Evolutionary conservation across 2,797 vertebrate species (phyloP).

Genomic region (Sphenopsis melanotis): DNA sequence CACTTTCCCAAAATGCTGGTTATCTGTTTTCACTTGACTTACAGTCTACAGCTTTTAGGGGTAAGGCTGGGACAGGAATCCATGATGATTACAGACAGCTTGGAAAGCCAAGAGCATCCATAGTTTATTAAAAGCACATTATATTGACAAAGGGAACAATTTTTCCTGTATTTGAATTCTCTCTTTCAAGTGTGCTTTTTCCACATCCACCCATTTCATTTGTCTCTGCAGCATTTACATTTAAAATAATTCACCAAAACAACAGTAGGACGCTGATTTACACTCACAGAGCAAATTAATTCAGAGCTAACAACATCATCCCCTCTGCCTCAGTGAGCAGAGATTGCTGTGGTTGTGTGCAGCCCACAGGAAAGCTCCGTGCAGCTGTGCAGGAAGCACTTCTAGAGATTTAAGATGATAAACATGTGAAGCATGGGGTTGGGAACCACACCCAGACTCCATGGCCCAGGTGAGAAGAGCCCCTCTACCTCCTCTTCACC

Average conservation of each 20-base stretch:
- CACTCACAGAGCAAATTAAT: constrained; percentile 61
- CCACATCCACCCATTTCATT: neutral
- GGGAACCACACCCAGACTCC: neutral
- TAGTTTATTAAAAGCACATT: constrained; percentile 1
- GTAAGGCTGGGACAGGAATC: neutral
- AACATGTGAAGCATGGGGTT: neutral
- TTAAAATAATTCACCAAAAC: constrained; percentile 27
- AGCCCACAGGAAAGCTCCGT: neutral
- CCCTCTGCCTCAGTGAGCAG: constrained; percentile 26
- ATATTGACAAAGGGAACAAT: neutral
- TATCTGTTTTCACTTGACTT: neutral
- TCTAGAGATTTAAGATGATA: neutral
- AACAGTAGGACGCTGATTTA: constrained; percentile 47
- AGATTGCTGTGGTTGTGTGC: neutral
- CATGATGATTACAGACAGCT: neutral
- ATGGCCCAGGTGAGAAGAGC: neutral
- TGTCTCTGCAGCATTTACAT: constrained; percentile 2
- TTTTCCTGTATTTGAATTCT: neutral
- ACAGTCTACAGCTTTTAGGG: neutral
- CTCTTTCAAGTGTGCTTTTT: neutral
- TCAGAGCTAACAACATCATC: constrained; percentile 56
- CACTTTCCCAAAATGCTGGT: neutral
- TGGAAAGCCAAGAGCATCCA: neutral
- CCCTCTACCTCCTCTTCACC: neutral
- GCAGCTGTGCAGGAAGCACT: neutral